Evolutionary conservation across 2,888 invertebrate genomes (phyloP), one percentile per base, ranked within the genome.

Genomic region (Diarsia rubi): DNA sequence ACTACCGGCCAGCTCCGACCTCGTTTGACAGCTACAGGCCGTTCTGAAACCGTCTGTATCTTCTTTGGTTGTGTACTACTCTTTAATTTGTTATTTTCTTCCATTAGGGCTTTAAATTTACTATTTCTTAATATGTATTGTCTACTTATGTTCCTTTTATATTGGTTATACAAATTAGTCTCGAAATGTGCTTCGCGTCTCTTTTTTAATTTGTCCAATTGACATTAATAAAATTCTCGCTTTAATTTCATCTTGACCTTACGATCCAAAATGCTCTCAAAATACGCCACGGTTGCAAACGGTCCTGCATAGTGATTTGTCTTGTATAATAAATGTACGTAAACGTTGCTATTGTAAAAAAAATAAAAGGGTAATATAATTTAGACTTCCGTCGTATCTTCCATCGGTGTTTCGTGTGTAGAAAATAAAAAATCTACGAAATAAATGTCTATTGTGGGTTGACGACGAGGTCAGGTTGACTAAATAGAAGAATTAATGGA

Each of bases 361-460:
- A 79, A 79, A 59, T 68, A 49, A 77, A 82, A 86, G 80, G 85
- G 79, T 87, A 82, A 79, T 75, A 65, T 81, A 73, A 79, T 76
- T 73, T 81, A 74, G 67, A 88, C 85, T 86, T 86, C 87, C 86
- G 42, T 79, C 71, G 64, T 78, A 82, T 86, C 85, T 86, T 86
- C 85, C 85, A 82, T 81, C 72, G 73, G 74, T 86, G 71, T 78
- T 70, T 73, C 63, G 21, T 69, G 64, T 45, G 78, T 83, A 69
- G 75, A 49, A 69, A 62, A 63, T 82, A 27, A 60, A 66, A 69
- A 76, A n/a, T 64, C 45, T 81, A 74, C 60, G 59, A 21, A 44
- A 60, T 67, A 44, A 14, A 62, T 70, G 71, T 77, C 68, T 59
- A 54, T 31, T 65, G 69, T 75, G 24, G 60, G 24, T 27, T 60